Evolutionary conservation across 2,888 invertebrate species (phyloP).

Genomic region (Meliscaeva auricollis): DNA sequence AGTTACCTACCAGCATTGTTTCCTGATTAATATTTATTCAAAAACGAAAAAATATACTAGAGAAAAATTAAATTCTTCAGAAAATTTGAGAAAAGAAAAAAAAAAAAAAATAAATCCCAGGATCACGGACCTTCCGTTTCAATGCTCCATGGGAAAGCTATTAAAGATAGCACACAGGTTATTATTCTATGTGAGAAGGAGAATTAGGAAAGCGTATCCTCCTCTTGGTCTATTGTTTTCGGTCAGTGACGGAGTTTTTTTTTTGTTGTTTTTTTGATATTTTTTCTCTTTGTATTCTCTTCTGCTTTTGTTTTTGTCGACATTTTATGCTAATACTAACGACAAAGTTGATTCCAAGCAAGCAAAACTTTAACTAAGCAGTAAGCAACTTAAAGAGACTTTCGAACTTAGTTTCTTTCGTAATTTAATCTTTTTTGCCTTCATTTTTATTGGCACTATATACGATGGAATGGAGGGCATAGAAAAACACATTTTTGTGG

Average conservation of each 20-base stretch:
- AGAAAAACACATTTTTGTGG: slow-evolving; percentile 19
- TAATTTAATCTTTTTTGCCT: slow-evolving; percentile 42
- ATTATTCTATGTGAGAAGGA: slow-evolving; percentile 10
- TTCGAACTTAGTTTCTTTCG: slow-evolving; percentile 20
- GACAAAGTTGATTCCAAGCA: slow-evolving; percentile 32
- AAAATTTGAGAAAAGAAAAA: slow-evolving; percentile 20
- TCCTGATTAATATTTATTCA: slow-evolving; percentile 59
- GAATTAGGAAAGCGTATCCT: slow-evolving; percentile 21
- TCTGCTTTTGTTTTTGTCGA: slow-evolving; percentile 42
- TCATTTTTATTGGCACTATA: slow-evolving; percentile 11
- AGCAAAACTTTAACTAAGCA: slow-evolving; percentile 55
- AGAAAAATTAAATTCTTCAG: slow-evolving; percentile 1
- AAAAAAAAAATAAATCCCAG: slow-evolving; percentile 36
- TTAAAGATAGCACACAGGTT: slow-evolving; percentile 11
- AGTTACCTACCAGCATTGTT: slow-evolving; percentile 35
- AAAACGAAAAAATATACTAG: not conserved
- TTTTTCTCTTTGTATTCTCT: slow-evolving; percentile 4
- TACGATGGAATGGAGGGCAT: not conserved
- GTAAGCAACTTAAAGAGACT: slow-evolving; percentile 55
- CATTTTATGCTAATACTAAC: slow-evolving; percentile 54
- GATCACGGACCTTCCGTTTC: slow-evolving; percentile 54
- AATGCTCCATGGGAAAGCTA: slow-evolving; percentile 29
- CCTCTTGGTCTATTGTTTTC: slow-evolving; percentile 13
- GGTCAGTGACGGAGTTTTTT: slow-evolving; percentile 22
- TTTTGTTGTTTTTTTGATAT: not conserved